A percentile compares a stretch with the other conserved stretches of the same genome.
phyloP scores from a whole-genome alignment of 1,140 invertebrate species.

The Acromyrmex heyeri region DNA sequence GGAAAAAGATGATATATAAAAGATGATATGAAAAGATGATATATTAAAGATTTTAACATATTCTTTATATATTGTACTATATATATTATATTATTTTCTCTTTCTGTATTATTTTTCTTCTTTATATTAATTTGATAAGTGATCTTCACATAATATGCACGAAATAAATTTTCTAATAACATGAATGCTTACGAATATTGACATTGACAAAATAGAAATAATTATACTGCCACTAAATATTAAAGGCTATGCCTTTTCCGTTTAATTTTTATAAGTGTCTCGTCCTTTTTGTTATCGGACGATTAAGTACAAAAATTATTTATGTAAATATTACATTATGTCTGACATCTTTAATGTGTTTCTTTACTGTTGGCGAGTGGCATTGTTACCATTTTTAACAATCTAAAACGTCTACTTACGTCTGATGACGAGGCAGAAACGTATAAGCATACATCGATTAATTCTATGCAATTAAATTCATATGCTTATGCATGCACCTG shows the following conservation, averaged over 20 bases:
- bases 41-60: not conserved
- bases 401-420: not conserved
- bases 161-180: no score
- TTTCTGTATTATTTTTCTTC: not conserved
- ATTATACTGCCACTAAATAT: not conserved
- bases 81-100: not conserved
- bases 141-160: no score
- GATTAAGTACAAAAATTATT: not conserved
- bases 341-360: not conserved
- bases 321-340: not conserved
- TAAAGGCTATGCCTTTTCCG: not conserved
- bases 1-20: not conserved
- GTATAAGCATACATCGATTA: not conserved
- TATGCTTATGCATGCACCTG: not conserved
- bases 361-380: not conserved
- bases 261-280: constrained; percentile 6
- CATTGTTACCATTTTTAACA: not conserved
- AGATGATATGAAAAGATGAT: not conserved
- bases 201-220: not conserved
- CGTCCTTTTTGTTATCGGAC: not conserved
- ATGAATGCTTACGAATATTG: no score
- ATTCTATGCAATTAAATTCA: not conserved
- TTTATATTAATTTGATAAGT: not conserved
- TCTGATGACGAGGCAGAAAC: not conserved
- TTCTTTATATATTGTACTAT: not conserved